Base-by-base conservation (phyloP, 2,113 vertebrate genomes). In the Vanacampus margaritifer region DNA sequence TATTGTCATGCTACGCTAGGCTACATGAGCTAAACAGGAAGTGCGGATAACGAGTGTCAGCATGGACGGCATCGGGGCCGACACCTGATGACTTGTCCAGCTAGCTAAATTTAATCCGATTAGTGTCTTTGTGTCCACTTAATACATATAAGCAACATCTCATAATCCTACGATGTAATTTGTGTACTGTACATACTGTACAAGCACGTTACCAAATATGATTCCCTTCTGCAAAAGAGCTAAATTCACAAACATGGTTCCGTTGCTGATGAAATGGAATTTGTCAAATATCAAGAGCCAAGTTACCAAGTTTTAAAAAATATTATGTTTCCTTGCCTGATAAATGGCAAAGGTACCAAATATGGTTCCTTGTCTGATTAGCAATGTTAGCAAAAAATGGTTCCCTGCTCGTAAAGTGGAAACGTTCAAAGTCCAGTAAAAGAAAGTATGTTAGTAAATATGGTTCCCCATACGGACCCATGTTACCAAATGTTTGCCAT, bases 81-180 rank as follows among this genome's bases (percentile, higher is more conserved):
- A 82, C 76, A 79, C 79, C 81, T 71, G 73, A 77, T 69, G 75
- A 74, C 80, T 65, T 54, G 74, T 76, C 76, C 82, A 41, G 79
- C 65, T 28, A 5, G 61, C 70, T 32, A 28, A 28, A 32, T 78
- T 43, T 84, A 84, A 86, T 86, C 79, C 61, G 81, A 78, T 85
- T 84, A 89, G 23, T 50, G 80, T 83, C 65, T 66, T 28, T 73
- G 56, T 67, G 23, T 79, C 59, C 67, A 59, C 67, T 65, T n/a
- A n/a, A 0, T 61, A 57, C 59, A 62, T 60, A 68, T 53, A 36
- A 60, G 78, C 67, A 69, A 56, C 67, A 37, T 69, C 60, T 16
- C 14, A n/a, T 80, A 72, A 82, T 81, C 79, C 59, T n/a, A 17
- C 41, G 37, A 7, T 23, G 16, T 54, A 50, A 3, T 54, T 14